Percentiles rank a stretch among this genome's conserved stretches.
These are phyloP conservation scores for Coregonus sp. DNA, from an alignment of 2,797 vertebrate species.

Conservation along the genomic window DNA sequence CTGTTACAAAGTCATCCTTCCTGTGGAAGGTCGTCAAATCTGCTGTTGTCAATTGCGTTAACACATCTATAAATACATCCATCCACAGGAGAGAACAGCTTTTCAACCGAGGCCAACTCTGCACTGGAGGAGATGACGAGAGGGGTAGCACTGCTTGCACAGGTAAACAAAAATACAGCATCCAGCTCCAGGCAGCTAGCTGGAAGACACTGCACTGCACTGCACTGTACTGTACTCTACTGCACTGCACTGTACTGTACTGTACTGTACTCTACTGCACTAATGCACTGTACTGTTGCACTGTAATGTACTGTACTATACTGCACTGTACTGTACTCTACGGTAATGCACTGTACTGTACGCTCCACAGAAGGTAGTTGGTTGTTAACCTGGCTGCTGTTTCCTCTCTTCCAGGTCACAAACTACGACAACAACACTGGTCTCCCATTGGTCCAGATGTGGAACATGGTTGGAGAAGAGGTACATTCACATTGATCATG, in stretches of 20 bases:
- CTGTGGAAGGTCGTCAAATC: not conserved
- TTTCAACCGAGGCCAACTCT: slow-evolving; percentile 85
- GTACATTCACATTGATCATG: slow-evolving; percentile 57
- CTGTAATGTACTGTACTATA: too few species aligned
- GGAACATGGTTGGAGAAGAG: slow-evolving; percentile 93
- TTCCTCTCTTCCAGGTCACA: slow-evolving; percentile 80
- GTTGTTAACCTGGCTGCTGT: not conserved
- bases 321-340: too few species aligned
- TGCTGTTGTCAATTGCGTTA: not conserved
- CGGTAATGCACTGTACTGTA: too few species aligned
- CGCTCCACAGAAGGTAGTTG: not conserved
- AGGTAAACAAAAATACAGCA: slow-evolving; percentile 69
- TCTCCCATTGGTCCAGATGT: slow-evolving; percentile 91
- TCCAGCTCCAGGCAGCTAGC: not conserved
- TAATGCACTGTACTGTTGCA: too few species aligned
- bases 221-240: not conserved
- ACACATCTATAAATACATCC: slow-evolving; percentile 15
- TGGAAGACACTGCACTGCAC: too few species aligned
- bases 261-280: too few species aligned
- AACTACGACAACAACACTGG: slow-evolving; percentile 91
- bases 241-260: too few species aligned
- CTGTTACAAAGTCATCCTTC: not conserved
- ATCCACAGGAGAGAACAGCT: slow-evolving; percentile 85
- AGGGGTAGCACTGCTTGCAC: slow-evolving; percentile 87
- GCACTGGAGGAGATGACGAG: slow-evolving; percentile 89